Conservation (phyloP, 2,888 invertebrate genomes). For the Acanthopleura granulata region DNA sequence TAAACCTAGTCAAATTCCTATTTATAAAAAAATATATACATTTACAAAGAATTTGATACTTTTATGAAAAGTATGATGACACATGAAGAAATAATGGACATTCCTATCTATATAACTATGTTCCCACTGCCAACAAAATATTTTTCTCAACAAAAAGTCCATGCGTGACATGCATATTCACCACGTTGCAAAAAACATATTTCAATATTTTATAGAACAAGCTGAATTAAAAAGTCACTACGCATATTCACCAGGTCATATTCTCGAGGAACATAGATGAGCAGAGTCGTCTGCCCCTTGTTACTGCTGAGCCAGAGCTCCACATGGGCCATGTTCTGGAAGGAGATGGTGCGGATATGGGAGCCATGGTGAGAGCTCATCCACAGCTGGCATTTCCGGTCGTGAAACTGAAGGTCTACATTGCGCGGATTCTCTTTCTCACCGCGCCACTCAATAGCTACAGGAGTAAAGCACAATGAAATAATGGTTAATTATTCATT, state of each 20-base stretch:
- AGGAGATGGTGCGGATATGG: conserved; percentile 46
- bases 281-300: conserved; percentile 49
- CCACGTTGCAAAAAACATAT: background rate
- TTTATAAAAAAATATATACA: too few species aligned
- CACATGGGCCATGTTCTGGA: conserved; percentile 40
- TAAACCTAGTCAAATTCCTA: too few species aligned
- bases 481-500: too few species aligned
- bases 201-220: background rate
- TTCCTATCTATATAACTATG: too few species aligned
- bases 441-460: conserved; percentile 57
- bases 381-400: conserved; percentile 41
- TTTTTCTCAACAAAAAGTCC: too few species aligned
- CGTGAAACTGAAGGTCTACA: conserved; percentile 51
- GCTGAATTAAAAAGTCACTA: background rate
- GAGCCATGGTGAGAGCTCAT: conserved; percentile 45
- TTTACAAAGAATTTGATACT: too few species aligned
- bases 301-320: conserved; percentile 50
- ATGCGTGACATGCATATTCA: background rate
- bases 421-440: conserved; percentile 40
- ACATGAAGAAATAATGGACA: too few species aligned
- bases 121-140: too few species aligned
- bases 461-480: background rate
- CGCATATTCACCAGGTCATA: conserved; percentile 59
- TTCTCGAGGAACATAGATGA: conserved; percentile 59
- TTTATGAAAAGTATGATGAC: too few species aligned